Conservation (phyloP, 2,797 vertebrate species). For the Amazona finschi region DNA sequence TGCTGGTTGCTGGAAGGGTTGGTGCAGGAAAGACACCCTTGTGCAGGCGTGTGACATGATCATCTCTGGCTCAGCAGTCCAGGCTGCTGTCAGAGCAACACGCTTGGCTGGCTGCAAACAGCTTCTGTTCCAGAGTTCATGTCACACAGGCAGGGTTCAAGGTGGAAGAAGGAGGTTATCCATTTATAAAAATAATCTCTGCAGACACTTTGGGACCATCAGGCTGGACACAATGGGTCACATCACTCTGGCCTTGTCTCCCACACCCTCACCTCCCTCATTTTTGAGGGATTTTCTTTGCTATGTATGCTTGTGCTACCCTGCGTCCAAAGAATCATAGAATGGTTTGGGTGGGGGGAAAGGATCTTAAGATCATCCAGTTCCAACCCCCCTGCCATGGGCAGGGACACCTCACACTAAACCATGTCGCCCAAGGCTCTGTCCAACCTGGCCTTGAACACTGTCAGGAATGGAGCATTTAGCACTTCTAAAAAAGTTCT, state of each 20-base stretch:
- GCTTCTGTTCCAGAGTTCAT: neutral
- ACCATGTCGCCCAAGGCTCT: neutral
- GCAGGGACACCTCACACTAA: neutral
- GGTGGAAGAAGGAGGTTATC: neutral
- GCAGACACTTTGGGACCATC: neutral
- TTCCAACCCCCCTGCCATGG: neutral
- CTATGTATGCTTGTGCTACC: fast-evolving
- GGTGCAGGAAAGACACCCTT: neutral
- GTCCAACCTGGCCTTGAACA: neutral
- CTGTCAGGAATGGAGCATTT: neutral
- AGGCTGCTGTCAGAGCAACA: neutral
- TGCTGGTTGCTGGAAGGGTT: neutral
- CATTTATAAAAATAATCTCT: neutral
- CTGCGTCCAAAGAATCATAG: neutral
- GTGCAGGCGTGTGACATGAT: neutral
- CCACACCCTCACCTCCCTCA: neutral
- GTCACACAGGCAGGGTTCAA: neutral
- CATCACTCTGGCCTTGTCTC: neutral
- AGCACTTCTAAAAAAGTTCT: neutral
- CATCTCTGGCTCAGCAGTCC: neutral
- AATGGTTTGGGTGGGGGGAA: neutral
- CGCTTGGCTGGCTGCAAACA: neutral
- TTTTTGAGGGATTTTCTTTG: neutral
- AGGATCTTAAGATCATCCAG: neutral
- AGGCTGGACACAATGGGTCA: neutral